A percentile compares a stretch with the other conserved stretches of the same genome.
phyloP scores from a whole-genome alignment of 1,140 invertebrate genomes.

The Ips nitidus region DNA sequence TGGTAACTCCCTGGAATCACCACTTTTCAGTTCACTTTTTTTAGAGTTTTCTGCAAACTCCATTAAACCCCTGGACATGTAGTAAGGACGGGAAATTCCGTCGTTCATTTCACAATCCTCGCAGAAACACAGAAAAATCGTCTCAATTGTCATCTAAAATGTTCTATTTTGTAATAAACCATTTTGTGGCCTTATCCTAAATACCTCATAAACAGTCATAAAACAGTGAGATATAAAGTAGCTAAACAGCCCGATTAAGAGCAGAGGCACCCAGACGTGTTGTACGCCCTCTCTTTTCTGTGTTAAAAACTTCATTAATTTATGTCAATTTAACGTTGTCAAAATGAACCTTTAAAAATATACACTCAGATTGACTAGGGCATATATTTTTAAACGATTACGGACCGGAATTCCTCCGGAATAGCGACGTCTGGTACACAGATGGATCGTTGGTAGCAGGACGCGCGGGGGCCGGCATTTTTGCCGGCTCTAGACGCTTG shows the following conservation, averaged over 20 bases:
- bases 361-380: too few relatives aligned
- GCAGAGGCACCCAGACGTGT: constrained; percentile 69
- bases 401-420: too few relatives aligned
- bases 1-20: too few relatives aligned
- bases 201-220: constrained; percentile 77
- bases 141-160: constrained; percentile 36
- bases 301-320: neutral
- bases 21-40: neutral
- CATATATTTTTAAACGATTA: too few relatives aligned
- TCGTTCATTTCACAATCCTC: constrained; percentile 76
- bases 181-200: too few relatives aligned
- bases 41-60: constrained; percentile 69
- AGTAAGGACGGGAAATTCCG: constrained; percentile 70
- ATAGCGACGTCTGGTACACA: too few relatives aligned
- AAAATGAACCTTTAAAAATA: constrained; percentile 12
- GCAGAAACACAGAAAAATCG: constrained; percentile 80
- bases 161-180: too few relatives aligned
- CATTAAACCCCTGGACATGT: constrained; percentile 75
- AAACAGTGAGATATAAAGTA: constrained; percentile 76
- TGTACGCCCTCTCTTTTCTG: constrained; percentile 63
- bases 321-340: too few relatives aligned
- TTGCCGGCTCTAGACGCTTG: too few relatives aligned
- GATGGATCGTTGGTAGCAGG: too few relatives aligned
- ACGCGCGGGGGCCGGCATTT: too few relatives aligned
- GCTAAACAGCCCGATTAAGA: constrained; percentile 66